These are phyloP conservation scores for Ia io DNA, from an alignment of 2,113 vertebrate species.

Conservation along the genomic window DNA sequence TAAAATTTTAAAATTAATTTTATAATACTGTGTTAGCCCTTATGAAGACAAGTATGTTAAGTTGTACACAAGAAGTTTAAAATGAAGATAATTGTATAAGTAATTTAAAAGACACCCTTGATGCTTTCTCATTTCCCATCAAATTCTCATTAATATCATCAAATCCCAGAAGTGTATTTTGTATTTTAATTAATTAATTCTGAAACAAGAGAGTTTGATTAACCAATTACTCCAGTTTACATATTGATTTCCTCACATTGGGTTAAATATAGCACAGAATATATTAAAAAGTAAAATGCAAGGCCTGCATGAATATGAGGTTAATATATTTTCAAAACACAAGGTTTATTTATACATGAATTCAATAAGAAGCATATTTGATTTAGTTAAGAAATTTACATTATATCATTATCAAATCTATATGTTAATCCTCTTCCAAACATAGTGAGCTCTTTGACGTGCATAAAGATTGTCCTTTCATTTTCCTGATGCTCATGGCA, in stretches of 20 bases:
- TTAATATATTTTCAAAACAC: not conserved
- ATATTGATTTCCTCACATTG: not conserved
- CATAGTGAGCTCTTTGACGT: not conserved
- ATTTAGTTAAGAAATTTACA: not conserved
- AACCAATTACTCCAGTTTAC: not conserved
- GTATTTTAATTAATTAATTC: slow-evolving; percentile 29
- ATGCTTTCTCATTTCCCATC: not conserved
- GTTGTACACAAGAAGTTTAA: not conserved
- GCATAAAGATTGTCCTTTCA: not conserved
- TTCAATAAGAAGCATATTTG: not conserved
- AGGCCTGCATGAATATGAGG: not conserved
- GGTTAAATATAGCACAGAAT: not conserved
- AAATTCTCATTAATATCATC: not conserved
- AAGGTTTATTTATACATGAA: not conserved
- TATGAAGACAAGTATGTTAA: not conserved
- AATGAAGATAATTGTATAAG: not conserved
- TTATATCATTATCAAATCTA: not conserved
- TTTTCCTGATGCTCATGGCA: not conserved
- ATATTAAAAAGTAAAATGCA: not conserved
- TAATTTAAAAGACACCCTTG: not conserved
- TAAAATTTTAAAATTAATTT: slow-evolving; percentile 26
- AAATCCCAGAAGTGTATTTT: not conserved
- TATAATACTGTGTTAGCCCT: not conserved
- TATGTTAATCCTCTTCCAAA: not conserved
- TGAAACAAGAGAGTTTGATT: not conserved